Percentiles rank a stretch among this genome's conserved stretches.
These are phyloP conservation scores for Thymelicus acteon DNA, from an alignment of 2,888 invertebrate genomes.

Conservation along the genomic window DNA sequence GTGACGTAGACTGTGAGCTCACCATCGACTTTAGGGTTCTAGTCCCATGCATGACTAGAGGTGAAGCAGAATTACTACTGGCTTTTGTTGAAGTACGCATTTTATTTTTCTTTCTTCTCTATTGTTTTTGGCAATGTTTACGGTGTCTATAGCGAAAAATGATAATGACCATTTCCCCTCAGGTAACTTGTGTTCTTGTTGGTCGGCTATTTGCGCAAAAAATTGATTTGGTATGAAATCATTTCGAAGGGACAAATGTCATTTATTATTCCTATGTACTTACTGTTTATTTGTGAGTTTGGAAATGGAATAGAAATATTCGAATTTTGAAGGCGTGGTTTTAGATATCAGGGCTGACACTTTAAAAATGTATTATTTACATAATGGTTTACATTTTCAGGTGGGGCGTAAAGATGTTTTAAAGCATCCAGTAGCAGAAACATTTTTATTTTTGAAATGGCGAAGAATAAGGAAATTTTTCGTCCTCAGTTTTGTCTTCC, in stretches of 20 bases:
- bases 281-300: no score
- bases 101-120: neutral
- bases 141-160: no score
- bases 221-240: no score
- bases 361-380: neutral
- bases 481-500: conserved; percentile 90
- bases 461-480: conserved; percentile 92
- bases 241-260: no score
- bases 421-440: conserved; percentile 93
- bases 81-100: conserved; percentile 87
- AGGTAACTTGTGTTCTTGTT: no score
- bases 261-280: no score
- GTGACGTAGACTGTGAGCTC: conserved; percentile 94
- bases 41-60: conserved; percentile 86
- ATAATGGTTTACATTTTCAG: conserved; percentile 52
- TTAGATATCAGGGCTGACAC: no score
- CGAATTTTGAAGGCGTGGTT: no score
- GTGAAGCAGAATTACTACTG: conserved; percentile 89
- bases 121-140: no score
- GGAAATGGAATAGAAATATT: no score
- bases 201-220: no score
- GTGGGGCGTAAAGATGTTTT: conserved; percentile 91
- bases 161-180: no score
- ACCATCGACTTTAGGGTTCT: conserved; percentile 85
- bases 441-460: conserved; percentile 94